Conservation (phyloP, 2,113 vertebrate genomes). For the Eonycteris spelaea region DNA sequence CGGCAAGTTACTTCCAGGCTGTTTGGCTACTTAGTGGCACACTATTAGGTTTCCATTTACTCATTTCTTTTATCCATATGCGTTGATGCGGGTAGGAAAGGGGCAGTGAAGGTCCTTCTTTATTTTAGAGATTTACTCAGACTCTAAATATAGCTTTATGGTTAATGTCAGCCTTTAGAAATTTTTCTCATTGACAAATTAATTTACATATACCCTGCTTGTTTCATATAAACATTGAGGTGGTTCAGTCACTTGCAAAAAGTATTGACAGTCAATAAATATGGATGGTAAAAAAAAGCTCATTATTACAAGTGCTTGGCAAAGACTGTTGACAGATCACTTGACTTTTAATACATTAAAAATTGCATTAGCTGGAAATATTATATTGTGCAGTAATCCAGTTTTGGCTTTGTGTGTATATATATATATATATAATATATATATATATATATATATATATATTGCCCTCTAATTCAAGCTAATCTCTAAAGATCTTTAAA, state of each 20-base stretch:
- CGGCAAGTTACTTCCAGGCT: background rate
- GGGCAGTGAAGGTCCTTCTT: background rate
- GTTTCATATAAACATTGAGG: background rate
- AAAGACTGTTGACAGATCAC: background rate
- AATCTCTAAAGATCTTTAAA: constrained; percentile 29
- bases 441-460: too few species aligned
- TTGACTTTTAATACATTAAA: background rate
- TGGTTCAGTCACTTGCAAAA: background rate
- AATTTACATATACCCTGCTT: background rate
- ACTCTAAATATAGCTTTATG: background rate
- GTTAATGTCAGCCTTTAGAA: background rate
- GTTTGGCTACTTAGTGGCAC: background rate
- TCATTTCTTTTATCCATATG: background rate
- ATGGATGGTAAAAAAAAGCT: background rate
- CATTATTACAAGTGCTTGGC: background rate
- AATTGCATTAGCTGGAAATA: background rate
- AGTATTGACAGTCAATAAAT: background rate
- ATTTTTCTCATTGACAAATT: background rate
- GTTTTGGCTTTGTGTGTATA: background rate
- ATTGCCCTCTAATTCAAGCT: background rate
- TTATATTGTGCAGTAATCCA: background rate
- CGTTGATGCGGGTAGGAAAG: background rate
- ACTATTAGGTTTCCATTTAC: background rate
- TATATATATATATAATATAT: too few species aligned
- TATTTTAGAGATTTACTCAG: background rate